These are phyloP conservation scores for Diaphora mendica DNA, from an alignment of 2,888 invertebrate species.

Conservation along the genomic window DNA sequence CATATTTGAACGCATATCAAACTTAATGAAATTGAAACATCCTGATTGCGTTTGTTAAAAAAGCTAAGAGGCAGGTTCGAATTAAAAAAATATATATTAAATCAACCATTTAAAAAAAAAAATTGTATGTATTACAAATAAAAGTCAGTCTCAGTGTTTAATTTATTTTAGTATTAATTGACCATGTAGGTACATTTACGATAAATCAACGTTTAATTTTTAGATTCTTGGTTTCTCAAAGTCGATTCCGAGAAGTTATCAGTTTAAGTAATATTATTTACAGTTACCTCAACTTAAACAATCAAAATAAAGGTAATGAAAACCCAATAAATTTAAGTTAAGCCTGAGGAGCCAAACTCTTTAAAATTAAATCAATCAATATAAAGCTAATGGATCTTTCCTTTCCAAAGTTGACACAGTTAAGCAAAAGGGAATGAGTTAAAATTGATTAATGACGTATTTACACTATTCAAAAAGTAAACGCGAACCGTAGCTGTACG, in stretches of 20 bases:
- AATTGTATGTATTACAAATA: no score
- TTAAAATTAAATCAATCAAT: conserved; percentile 2
- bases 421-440: neutral
- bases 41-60: no score
- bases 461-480: neutral
- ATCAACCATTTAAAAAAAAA: no score
- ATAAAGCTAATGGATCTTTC: neutral
- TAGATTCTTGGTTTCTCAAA: no score
- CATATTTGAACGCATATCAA: no score
- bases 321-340: neutral
- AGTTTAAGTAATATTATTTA: neutral
- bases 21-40: no score
- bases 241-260: neutral
- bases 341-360: neutral
- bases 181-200: no score
- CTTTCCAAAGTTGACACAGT: neutral
- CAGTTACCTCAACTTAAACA: neutral
- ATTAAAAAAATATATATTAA: no score
- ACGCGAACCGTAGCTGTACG: neutral
- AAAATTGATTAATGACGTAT: neutral
- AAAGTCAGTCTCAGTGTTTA: no score
- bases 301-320: neutral
- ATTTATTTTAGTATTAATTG: no score
- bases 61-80: no score
- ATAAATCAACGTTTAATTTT: no score